Evolutionary conservation across 2,113 vertebrate species (phyloP).

Genomic region (Lophotis ruficrista): DNA sequence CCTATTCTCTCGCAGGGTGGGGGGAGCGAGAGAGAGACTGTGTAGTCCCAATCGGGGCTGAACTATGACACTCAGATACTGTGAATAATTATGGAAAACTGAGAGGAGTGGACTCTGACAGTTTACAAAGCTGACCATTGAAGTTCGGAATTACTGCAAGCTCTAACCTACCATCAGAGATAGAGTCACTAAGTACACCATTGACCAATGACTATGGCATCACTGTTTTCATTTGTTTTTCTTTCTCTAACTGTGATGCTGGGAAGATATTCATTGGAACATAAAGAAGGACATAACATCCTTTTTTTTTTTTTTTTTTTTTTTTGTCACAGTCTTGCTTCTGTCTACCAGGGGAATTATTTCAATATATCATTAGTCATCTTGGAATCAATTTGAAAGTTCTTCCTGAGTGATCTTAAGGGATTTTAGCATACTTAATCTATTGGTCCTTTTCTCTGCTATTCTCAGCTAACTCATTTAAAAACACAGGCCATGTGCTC

Average conservation of each 20-base stretch:
- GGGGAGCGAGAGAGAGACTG: no score
- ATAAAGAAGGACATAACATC: not conserved
- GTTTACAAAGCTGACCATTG: not conserved
- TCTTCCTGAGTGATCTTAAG: not conserved
- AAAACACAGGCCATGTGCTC: not conserved
- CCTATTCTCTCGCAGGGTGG: no score
- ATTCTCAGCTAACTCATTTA: not conserved
- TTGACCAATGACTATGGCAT: not conserved
- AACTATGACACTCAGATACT: not conserved
- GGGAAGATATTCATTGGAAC: not conserved
- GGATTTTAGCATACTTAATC: not conserved
- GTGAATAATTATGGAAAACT: not conserved
- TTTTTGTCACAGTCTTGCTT: not conserved
- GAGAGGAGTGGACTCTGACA: not conserved
- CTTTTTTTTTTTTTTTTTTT: not conserved
- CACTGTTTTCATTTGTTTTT: not conserved
- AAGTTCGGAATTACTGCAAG: not conserved
- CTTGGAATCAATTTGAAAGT: constrained; percentile 13
- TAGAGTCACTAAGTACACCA: not conserved
- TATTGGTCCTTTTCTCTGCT: not conserved
- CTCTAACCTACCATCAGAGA: not conserved
- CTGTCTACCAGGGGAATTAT: not conserved
- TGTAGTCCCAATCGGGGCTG: no score
- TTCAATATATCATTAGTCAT: constrained; percentile 8
- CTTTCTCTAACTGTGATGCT: not conserved